Conservation (phyloP, 2,888 invertebrate genomes). For the Latrodectus hesperus region DNA sequence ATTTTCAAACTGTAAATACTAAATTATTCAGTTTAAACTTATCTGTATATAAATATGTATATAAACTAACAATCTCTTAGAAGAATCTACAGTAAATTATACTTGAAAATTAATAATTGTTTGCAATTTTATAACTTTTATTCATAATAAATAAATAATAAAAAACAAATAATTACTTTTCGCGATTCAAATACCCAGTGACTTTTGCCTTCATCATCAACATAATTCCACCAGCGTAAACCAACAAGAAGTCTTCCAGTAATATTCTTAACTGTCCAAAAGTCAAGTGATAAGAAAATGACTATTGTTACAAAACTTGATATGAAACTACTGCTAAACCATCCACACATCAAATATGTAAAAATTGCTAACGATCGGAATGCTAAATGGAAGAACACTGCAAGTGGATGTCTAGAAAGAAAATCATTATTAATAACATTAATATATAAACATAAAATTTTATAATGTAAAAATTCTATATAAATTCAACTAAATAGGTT, state of each 20-base stretch:
- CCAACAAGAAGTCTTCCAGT: constrained; percentile 93
- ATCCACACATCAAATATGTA: constrained; percentile 91
- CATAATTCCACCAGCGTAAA: constrained; percentile 99
- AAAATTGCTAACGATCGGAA: constrained; percentile 89
- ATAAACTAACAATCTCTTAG: no score
- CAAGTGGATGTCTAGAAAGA: constrained; percentile 85
- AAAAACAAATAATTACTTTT: constrained; percentile 79
- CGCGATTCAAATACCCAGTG: constrained; percentile 98
- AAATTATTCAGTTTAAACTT: no score
- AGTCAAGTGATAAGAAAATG: constrained; percentile 94
- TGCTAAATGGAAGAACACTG: constrained; percentile 91
- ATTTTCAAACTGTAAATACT: not conserved
- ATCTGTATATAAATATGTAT: no score
- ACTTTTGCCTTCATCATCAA: constrained; percentile 96
- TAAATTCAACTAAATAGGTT: no score
- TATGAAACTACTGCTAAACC: constrained; percentile 94
- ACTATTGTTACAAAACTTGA: constrained; percentile 95
- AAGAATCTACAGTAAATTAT: no score
- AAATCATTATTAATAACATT: no score
- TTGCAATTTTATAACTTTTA: not conserved
- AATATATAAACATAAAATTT: not conserved
- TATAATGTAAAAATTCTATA: not conserved
- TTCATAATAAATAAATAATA: not conserved
- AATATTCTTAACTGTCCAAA: constrained; percentile 99
- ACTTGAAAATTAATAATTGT: not conserved